Evolutionary conservation across 2,888 invertebrate genomes (phyloP), one percentile per base, ranked within the genome.

Genomic region (Apotomis turbidana): DNA sequence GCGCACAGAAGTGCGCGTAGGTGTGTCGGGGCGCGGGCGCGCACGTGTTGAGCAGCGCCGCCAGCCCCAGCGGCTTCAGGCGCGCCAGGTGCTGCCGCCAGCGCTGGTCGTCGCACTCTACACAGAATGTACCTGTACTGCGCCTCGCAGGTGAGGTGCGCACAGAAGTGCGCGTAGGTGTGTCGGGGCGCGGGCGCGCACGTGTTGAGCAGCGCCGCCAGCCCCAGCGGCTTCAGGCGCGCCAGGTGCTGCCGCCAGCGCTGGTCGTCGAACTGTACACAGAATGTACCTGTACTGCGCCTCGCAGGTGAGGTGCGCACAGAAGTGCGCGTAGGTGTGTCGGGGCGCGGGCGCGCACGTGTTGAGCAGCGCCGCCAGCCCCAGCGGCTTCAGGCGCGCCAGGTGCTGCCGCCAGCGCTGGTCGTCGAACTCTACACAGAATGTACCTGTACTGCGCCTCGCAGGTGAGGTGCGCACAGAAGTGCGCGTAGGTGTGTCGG

Each of bases 381-480:
- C 41, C 41, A 98, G 87, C 0, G 98, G 98, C 83, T 98, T 98
- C 78, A 97, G 41, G 5, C 41, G 41, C 41, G 41, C 41, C 41
- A 41, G 41, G 41, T 41, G 97, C 76, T 95, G 95, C 75, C 96
- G 95, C 99, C 99, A 99, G 69, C 96, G 95, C 41, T 41, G 41
- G 41, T 41, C 41, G 41, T 41, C 41, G 41, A 2, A 41, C 41
- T 41, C 0, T 6, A 41, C 41, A 6, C 41, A 6, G 41, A 41
- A 5, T 6, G 41, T 6, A 41, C 41, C 41, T 41, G 41, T 41
- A 41, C 41, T 41, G 41, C 41, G 41, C 41, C 69, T 97, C 97
- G 91, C 99, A 99, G 91, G 99, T 99, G 89, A 99, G 99, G 86
- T 98, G 97, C 69, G 99, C 94, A 76, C 97, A 96, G 91, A 98